phyloP scores from a whole-genome alignment of 2,797 vertebrate genomes.

The Rhynchotus rufescens region DNA sequence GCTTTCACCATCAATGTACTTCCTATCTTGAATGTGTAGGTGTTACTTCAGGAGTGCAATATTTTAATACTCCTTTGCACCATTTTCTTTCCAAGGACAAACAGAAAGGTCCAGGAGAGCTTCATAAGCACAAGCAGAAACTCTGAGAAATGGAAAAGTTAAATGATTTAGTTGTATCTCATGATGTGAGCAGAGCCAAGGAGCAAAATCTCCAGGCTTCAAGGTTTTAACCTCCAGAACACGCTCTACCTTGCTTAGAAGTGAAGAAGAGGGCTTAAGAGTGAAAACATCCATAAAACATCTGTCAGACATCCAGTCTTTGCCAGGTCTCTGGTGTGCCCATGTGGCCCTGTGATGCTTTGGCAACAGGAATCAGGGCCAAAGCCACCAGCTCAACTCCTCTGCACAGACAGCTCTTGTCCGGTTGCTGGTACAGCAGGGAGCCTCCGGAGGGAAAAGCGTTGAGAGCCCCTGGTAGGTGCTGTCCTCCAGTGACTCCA shows the following conservation, averaged over 20 bases:
- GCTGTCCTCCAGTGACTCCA: rapidly evolving
- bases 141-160: background rate
- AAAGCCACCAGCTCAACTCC: background rate
- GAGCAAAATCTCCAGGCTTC: background rate
- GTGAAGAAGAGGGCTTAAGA: too few relatives aligned
- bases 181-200: rapidly evolving
- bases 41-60: background rate
- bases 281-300: background rate
- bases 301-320: background rate
- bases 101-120: background rate
- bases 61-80: background rate
- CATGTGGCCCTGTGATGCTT: rapidly evolving
- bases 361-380: background rate
- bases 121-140: background rate
- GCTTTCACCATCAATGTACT: background rate
- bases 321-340: background rate
- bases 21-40: rapidly evolving
- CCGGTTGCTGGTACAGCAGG: background rate
- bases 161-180: background rate
- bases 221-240: background rate
- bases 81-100: background rate
- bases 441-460: background rate
- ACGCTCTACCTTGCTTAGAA: background rate
- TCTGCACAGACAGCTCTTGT: too few relatives aligned
- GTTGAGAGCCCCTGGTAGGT: rapidly evolving